A percentile compares a stretch with the other conserved stretches of the same genome.
phyloP scores from a whole-genome alignment of 2,888 invertebrate genomes.

The Sympetrum striolatum region DNA sequence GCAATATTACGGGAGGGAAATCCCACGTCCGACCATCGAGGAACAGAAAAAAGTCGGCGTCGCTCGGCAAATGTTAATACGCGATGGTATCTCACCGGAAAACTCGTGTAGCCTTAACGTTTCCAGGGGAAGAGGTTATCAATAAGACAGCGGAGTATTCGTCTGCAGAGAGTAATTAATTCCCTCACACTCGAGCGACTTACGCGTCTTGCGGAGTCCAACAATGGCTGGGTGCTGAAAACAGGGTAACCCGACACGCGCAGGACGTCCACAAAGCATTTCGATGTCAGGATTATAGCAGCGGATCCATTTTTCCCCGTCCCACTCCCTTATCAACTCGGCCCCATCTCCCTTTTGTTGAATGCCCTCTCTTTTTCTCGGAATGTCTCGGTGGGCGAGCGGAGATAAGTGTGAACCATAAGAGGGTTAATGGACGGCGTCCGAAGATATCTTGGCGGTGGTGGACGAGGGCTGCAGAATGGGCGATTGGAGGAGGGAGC shows the following conservation, averaged over 20 bases:
- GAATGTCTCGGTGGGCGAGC: slow-evolving; percentile 2
- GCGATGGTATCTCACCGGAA: background rate
- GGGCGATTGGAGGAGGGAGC: background rate
- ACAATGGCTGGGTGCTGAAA: background rate
- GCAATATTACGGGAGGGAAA: too few relatives aligned
- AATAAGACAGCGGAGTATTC: background rate
- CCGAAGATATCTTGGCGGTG: background rate
- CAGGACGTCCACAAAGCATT: background rate
- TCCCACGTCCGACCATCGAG: too few relatives aligned
- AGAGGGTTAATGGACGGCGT: slow-evolving; percentile 15
- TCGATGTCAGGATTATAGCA: background rate
- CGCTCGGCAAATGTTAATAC: too few relatives aligned
- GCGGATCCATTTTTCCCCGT: background rate
- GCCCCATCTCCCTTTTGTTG: slow-evolving; percentile 39
- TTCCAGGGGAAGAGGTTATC: background rate
- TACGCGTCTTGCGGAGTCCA: background rate
- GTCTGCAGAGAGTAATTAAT: background rate
- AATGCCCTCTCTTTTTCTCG: slow-evolving; percentile 26
- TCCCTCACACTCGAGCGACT: background rate
- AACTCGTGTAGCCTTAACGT: background rate
- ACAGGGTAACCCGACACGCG: background rate
- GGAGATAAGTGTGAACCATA: slow-evolving; percentile 20
- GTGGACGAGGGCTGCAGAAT: background rate
- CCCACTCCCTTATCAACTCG: background rate
- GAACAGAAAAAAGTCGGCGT: too few relatives aligned